Conservation (phyloP, 2,113 vertebrate species). For the Glaucomys volans region DNA sequence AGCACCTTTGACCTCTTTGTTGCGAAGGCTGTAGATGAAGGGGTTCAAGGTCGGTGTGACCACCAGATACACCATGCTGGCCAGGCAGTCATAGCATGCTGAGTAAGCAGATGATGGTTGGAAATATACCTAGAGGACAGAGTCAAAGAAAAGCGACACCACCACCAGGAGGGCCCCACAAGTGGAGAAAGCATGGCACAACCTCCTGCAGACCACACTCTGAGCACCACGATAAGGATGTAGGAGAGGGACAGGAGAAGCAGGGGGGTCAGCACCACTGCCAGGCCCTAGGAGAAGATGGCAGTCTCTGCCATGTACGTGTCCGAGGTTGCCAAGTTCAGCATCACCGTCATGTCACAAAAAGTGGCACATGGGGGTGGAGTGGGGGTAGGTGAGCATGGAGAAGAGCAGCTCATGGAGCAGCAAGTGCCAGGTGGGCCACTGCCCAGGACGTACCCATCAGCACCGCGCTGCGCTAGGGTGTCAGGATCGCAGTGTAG, state of each 20-base stretch:
- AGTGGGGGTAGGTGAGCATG: not conserved
- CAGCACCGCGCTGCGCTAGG: not conserved
- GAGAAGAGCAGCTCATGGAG: conserved; percentile 71
- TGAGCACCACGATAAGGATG: not conserved
- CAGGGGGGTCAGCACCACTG: conserved; percentile 38
- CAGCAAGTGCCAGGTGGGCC: conserved; percentile 63
- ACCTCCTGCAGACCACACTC: not conserved
- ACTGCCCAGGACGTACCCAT: conserved; percentile 2
- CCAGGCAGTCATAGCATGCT: conserved; percentile 47
- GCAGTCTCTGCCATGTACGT: not conserved
- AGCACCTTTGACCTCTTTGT: conserved; percentile 67
- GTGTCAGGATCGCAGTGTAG: conserved; percentile 24
- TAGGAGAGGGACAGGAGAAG: conserved; percentile 19
- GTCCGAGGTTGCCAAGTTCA: conserved; percentile 70
- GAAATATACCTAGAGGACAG: conserved; percentile 57
- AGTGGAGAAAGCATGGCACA: not conserved
- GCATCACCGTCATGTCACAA: conserved; percentile 70
- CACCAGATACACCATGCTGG: conserved; percentile 67
- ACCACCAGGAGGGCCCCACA: not conserved
- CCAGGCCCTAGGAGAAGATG: conserved; percentile 72
- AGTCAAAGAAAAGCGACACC: conserved; percentile 38
- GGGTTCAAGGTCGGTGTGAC: conserved; percentile 78
- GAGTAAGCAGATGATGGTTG: conserved; percentile 54
- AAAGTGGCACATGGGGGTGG: conserved; percentile 54
- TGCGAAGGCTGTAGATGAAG: conserved; percentile 79